phyloP scores from a whole-genome alignment of 2,888 invertebrate genomes.

The Macropis europaea region DNA sequence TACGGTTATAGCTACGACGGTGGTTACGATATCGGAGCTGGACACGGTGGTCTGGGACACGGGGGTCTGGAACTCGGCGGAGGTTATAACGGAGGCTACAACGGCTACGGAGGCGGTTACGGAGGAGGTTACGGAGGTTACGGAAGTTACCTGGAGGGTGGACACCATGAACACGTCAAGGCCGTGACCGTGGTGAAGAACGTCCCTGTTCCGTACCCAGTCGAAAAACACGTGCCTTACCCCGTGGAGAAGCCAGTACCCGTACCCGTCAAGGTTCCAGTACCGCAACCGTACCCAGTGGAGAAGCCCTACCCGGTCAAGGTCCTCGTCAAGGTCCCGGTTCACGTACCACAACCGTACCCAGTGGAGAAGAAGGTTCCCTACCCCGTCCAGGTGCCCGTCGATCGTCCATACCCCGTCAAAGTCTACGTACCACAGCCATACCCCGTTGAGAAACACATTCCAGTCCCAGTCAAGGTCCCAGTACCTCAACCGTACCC shows the following conservation, averaged over 20 bases:
- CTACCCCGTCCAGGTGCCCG: conserved; percentile 85
- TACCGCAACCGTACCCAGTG: conserved; percentile 87
- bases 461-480: conserved; percentile 88
- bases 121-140: conserved; percentile 80
- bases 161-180: conserved; percentile 82
- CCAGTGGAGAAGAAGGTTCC: conserved; percentile 90
- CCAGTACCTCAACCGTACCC: conserved; percentile 87
- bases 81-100: conserved; percentile 81
- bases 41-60: conserved; percentile 59
- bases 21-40: conserved; percentile 87
- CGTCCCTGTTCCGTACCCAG: conserved; percentile 79
- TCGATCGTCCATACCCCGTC: conserved; percentile 89
- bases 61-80: conserved; percentile 72
- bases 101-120: conserved; percentile 79
- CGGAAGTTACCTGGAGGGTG: conserved; percentile 81
- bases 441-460: conserved; percentile 89
- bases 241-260: conserved; percentile 87
- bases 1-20: conserved; percentile 91
- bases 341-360: conserved; percentile 88
- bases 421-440: conserved; percentile 90
- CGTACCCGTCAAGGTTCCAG: conserved; percentile 83
- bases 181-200: conserved; percentile 86
- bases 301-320: conserved; percentile 87
- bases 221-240: conserved; percentile 80
- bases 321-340: conserved; percentile 89